Evolutionary conservation across 2,797 vertebrate genomes (phyloP).

Genomic region (Acomys russatus): DNA sequence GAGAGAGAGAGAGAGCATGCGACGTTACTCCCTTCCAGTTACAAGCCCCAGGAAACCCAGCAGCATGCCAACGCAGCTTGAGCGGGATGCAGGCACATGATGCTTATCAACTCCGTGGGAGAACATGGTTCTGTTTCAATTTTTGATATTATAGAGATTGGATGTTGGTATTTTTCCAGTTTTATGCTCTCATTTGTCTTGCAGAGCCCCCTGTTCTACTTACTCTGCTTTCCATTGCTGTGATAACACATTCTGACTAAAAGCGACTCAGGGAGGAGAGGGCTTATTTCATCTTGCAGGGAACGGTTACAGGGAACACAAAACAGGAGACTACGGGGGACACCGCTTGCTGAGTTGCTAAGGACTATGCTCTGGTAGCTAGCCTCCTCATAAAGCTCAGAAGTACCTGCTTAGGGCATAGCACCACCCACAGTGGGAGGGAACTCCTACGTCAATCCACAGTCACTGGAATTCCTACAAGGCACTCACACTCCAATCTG

Average conservation of each 20-base stretch:
- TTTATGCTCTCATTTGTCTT: conserved; percentile 61
- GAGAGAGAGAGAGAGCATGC: no score
- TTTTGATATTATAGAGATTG: neutral
- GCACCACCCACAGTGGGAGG: neutral
- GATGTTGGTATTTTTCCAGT: conserved; percentile 47
- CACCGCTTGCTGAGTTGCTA: neutral
- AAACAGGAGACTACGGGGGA: no score
- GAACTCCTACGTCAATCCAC: neutral
- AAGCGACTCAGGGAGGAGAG: neutral
- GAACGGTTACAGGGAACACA: neutral
- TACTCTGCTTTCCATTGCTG: neutral
- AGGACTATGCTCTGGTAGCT: neutral
- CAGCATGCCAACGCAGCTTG: neutral
- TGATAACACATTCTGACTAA: neutral
- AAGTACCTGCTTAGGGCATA: neutral
- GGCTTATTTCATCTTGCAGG: neutral
- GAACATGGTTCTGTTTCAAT: neutral
- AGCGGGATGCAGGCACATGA: neutral
- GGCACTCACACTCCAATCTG: neutral
- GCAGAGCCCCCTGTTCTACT: neutral
- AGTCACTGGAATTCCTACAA: no score
- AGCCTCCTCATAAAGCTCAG: neutral
- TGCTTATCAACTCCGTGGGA: neutral
- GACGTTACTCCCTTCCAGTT: neutral
- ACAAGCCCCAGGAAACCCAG: neutral